Conservation (phyloP, 2,113 vertebrate genomes). For the Uropsilus gracilis region DNA sequence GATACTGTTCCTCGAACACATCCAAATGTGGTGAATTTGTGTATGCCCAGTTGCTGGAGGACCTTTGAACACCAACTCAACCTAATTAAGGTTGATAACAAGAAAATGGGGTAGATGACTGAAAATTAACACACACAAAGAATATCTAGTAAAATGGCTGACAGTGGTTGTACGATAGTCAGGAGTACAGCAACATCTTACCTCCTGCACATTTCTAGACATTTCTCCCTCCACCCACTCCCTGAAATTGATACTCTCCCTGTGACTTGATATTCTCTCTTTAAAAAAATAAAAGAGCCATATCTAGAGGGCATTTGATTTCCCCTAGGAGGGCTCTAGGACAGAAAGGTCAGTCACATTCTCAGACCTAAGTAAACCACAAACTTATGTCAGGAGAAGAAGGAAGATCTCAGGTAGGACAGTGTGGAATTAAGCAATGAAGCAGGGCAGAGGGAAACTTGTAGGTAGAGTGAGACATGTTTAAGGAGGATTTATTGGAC, state of each 20-base stretch:
- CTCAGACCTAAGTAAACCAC: not conserved
- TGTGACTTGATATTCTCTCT: not conserved
- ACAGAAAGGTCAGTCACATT: not conserved
- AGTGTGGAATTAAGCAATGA: rapidly evolving
- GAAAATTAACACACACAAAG: no score
- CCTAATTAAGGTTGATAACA: no score
- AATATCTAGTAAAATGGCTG: no score
- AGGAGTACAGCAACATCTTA: not conserved
- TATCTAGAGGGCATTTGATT: not conserved
- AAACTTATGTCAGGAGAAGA: no score
- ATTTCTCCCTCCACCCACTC: not conserved
- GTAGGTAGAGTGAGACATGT: not conserved
- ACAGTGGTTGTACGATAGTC: no score
- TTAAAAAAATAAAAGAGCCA: not conserved
- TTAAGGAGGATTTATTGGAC: not conserved
- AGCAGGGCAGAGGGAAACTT: not conserved
- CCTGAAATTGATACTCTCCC: not conserved
- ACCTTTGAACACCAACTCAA: no score
- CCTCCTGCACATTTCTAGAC: not conserved
- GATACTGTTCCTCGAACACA: no score
- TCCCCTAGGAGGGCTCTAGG: not conserved
- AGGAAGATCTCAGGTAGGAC: not conserved
- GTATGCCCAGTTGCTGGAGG: no score
- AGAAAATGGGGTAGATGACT: no score
- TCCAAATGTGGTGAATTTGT: no score